These are phyloP conservation scores for Lepeophtheirus salmonis DNA, from an alignment of 1,140 invertebrate genomes.

Conservation along the genomic window DNA sequence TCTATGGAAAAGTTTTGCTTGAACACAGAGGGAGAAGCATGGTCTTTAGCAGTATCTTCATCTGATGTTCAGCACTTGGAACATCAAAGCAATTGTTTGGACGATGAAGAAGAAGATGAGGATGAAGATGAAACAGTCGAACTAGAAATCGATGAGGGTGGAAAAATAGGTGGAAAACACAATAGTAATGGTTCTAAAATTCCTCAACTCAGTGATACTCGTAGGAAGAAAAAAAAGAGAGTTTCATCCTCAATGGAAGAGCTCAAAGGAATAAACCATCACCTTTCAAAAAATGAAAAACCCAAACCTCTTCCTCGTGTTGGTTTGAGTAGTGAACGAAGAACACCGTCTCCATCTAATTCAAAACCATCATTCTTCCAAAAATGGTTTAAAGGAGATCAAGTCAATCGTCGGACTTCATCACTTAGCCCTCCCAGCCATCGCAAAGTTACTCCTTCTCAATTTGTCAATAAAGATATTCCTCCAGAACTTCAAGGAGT, in stretches of 20 bases:
- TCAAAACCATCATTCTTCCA: conserved; percentile 42
- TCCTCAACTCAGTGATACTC: no score
- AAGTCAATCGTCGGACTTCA: conserved; percentile 22
- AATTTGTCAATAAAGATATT: conserved; percentile 30
- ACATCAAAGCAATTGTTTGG: no score
- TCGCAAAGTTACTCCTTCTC: neutral
- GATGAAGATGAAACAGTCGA: no score
- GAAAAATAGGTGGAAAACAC: no score
- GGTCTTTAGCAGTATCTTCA: conserved; percentile 48
- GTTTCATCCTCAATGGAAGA: neutral
- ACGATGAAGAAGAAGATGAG: conserved; percentile 30
- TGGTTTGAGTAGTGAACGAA: neutral
- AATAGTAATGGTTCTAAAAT: no score
- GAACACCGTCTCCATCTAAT: conserved; percentile 2
- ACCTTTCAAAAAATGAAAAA: no score
- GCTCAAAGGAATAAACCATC: no score
- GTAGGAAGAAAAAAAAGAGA: conserved; percentile 28
- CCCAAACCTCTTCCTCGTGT: neutral
- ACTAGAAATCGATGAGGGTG: no score
- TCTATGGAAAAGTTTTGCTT: conserved; percentile 47
- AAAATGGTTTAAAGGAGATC: conserved; percentile 44
- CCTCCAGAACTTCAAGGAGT: conserved; percentile 47
- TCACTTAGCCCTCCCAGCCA: conserved; percentile 1
- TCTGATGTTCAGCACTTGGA: conserved; percentile 49
- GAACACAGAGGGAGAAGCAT: conserved; percentile 43